These are phyloP conservation scores for Odontamblyopus lacepedii DNA, from an alignment of 2,797 vertebrate genomes.

Conservation along the genomic window DNA sequence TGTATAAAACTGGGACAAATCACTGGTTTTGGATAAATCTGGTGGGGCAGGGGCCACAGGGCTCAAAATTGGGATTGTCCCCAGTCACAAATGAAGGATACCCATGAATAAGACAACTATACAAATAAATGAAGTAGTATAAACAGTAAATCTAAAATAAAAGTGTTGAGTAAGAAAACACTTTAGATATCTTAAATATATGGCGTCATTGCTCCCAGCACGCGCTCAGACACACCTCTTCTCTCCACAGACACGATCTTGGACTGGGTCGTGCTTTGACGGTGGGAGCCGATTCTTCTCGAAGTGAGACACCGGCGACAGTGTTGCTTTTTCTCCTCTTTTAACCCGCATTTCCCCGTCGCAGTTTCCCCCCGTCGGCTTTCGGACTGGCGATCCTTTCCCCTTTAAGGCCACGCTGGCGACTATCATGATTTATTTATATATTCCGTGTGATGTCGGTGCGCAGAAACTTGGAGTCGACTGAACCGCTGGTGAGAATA, in stretches of 20 bases:
- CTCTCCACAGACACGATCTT: neutral
- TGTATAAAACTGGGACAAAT: too few species aligned
- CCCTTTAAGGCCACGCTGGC: conserved; percentile 51
- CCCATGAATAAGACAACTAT: neutral
- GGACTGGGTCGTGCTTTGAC: conserved; percentile 22
- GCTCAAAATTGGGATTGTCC: too few species aligned
- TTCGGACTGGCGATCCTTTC: conserved; percentile 56
- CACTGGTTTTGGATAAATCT: too few species aligned
- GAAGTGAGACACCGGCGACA: conserved; percentile 43
- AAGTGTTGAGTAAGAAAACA: neutral
- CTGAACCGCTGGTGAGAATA: conserved; percentile 14
- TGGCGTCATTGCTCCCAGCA: neutral
- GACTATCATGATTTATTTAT: conserved; percentile 31
- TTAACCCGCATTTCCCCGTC: conserved; percentile 45
- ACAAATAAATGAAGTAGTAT: neutral
- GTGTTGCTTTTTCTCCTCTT: conserved; percentile 37
- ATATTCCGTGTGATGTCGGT: conserved; percentile 44
- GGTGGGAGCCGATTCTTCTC: conserved; percentile 57
- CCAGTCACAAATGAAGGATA: too few species aligned
- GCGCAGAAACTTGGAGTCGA: conserved; percentile 35
- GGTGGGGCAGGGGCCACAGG: too few species aligned
- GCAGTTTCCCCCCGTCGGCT: conserved; percentile 39
- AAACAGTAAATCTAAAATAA: neutral
- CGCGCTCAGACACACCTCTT: neutral
- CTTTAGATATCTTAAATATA: neutral